These are phyloP conservation scores for Ahaetulla prasina DNA, from an alignment of 2,113 vertebrate genomes.

Conservation along the genomic window DNA sequence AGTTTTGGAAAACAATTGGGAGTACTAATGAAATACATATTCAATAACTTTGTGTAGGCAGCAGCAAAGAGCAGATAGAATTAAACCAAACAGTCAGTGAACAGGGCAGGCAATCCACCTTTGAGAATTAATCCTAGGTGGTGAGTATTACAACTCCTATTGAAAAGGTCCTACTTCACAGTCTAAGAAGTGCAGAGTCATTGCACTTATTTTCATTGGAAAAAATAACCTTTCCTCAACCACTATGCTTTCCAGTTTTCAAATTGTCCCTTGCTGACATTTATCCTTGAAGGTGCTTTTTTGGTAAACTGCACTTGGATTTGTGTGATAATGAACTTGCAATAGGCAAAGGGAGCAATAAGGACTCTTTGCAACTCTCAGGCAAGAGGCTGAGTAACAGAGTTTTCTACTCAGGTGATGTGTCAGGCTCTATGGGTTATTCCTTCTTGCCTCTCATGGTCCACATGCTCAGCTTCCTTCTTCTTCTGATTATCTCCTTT, in stretches of 20 bases:
- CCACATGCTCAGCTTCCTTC: not conserved
- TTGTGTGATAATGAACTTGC: not conserved
- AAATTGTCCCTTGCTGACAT: not conserved
- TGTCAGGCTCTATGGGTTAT: not conserved
- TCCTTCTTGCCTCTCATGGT: not conserved
- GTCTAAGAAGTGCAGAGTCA: not conserved
- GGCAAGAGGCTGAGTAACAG: not conserved
- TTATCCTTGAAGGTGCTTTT: not conserved
- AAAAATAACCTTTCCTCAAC: not conserved
- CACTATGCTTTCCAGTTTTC: not conserved
- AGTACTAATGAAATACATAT: not conserved
- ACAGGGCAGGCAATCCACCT: not conserved
- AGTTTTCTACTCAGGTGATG: not conserved
- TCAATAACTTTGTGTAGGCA: not conserved
- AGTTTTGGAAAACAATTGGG: not conserved
- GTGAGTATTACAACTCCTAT: not conserved
- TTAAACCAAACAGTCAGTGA: not conserved
- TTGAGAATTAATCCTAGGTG: not conserved
- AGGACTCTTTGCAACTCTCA: too few relatives aligned
- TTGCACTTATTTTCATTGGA: not conserved
- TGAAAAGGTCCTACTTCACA: not conserved
- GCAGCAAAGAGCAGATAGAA: not conserved
- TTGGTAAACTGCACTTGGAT: not conserved
- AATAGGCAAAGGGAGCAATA: not conserved
- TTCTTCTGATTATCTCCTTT: not conserved